Base-by-base conservation (phyloP, 1,140 invertebrate species). In the Lordiphosa clarofinis region DNA sequence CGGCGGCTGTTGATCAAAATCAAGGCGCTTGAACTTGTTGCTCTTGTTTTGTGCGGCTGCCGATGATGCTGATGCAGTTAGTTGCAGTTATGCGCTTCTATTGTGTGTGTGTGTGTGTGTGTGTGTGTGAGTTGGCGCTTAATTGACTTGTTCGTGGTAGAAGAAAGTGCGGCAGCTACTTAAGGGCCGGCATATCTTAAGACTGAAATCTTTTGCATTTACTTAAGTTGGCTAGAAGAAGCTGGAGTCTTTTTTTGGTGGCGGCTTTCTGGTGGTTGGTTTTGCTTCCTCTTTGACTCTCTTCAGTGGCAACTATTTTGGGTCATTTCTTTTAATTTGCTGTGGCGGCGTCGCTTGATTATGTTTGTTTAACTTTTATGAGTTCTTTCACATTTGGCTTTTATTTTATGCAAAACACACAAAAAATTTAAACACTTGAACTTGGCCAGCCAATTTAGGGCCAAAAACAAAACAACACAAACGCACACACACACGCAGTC, bases 141-240 rank as follows among this genome's bases (percentile, higher is more conserved):
- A 84, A 84, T 84, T 84, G 79, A 84, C 78, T 84, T 78, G 78
- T 84, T 70, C 64, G 73, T 68, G 64, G 78, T 78, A 84, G 73
- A 82, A 84, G 73, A 82, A 78, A 78, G 69, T 73, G 56, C 68
- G 52, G 54, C 62, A 72, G 71, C 67, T 61, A 72, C 66, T 70
- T 59, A 56, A 36, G 11, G 38, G 56, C 48, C 54, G 57, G 57
- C 56, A 42, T 58, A 61, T 59, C 71, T 44, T 42, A 38, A 38
- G 47, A 19, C 56, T 58, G 38, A 54, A 50, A 76, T 64, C 73
- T 76, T 73, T 78, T 62, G 67, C 61, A 78, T 71, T 70, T 66
- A 61, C 62, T 67, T 55, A 60, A 48, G 47, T 63, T 59, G 57
- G 37, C 24, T 12, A 43, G 49, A 56, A 39, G 46, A 56, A 39